Conservation (phyloP, 92 coral and sea anemone species). For the Zoanthus sansibaricus region DNA sequence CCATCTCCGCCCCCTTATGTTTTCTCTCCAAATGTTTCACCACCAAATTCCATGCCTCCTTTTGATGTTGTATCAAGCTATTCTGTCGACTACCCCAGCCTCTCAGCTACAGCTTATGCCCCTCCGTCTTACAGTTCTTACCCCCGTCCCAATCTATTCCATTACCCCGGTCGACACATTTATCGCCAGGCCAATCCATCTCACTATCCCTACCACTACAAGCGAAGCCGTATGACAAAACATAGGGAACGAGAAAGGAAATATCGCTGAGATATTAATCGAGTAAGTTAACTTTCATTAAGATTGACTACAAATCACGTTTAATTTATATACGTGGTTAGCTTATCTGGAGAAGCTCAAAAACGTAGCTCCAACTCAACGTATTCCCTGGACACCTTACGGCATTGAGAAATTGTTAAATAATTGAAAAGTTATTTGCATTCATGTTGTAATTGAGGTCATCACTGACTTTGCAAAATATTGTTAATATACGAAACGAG, state of each 20-base stretch:
- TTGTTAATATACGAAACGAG: too few relatives aligned
- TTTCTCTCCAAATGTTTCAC: not conserved
- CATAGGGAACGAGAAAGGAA: not conserved
- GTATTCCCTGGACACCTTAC: too few relatives aligned
- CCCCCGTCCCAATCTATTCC: not conserved
- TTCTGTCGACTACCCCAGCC: not conserved
- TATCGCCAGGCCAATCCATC: not conserved
- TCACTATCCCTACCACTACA: not conserved
- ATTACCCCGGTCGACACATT: not conserved
- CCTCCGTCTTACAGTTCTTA: not conserved
- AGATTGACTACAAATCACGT: not conserved
- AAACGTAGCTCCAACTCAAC: too few relatives aligned
- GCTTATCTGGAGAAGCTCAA: too few relatives aligned
- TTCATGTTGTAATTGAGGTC: too few relatives aligned
- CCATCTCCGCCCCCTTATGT: not conserved
- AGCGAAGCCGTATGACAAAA: slow-evolving; percentile 7
- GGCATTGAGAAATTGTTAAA: too few relatives aligned
- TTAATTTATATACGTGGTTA: too few relatives aligned
- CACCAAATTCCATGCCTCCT: not conserved
- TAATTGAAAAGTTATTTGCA: too few relatives aligned
- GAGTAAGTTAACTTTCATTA: not conserved
- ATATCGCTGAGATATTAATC: not conserved
- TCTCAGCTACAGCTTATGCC: not conserved
- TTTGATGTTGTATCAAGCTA: not conserved
- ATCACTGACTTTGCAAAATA: too few relatives aligned